Percentiles rank a stretch among this genome's conserved stretches.
Evolutionary conservation across 2,113 vertebrate species (phyloP).

Genomic region (Mus pahari): DNA sequence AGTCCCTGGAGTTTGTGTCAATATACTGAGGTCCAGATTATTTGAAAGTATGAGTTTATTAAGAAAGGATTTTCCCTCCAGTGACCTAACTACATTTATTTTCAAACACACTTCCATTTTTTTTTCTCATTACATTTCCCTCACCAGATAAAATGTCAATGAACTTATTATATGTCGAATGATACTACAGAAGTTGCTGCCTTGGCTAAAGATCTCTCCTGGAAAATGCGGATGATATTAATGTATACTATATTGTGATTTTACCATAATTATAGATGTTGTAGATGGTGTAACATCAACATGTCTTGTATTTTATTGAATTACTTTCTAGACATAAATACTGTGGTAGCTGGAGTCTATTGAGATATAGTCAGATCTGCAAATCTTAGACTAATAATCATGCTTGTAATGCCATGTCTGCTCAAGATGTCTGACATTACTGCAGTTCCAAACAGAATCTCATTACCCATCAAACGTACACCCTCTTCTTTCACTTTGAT

Average conservation of each 20-base stretch:
- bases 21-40: background rate
- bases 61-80: background rate
- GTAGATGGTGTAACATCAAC: background rate
- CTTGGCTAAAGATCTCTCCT: background rate
- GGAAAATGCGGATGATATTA: background rate
- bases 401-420: background rate
- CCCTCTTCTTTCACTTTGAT: fast-evolving
- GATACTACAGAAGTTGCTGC: background rate
- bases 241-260: background rate
- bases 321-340: background rate
- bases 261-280: background rate
- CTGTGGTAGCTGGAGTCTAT: background rate
- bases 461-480: background rate
- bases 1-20: background rate
- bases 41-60: background rate
- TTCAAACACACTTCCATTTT: background rate
- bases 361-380: background rate
- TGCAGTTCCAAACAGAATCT: background rate
- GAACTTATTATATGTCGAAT: slow-evolving; percentile 28
- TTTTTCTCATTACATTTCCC: background rate
- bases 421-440: background rate
- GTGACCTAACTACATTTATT: background rate
- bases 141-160: background rate
- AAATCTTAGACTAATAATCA: background rate
- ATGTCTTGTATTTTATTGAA: background rate